Evolutionary conservation across 1,140 invertebrate species (phyloP).

Genomic region (Drosophila sturtevanti): DNA sequence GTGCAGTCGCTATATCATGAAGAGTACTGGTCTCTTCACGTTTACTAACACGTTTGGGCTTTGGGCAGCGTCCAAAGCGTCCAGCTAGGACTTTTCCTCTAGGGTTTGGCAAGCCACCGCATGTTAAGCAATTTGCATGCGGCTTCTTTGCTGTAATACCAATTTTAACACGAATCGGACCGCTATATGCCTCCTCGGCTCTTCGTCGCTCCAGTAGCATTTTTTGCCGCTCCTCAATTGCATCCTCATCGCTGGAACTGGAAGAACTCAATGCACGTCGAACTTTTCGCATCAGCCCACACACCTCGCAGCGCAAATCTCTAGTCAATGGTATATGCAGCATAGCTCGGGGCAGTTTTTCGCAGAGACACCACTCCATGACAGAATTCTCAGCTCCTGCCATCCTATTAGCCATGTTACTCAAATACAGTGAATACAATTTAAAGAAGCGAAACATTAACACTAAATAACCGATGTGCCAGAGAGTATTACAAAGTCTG

Average conservation of each 20-base stretch:
- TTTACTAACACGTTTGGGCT: constrained; percentile 16
- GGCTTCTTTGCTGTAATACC: constrained; percentile 37
- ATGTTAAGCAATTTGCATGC: constrained; percentile 18
- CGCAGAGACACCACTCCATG: constrained; percentile 48
- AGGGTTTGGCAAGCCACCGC: constrained; percentile 10
- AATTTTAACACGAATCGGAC: constrained; percentile 26
- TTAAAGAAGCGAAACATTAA: constrained; percentile 70
- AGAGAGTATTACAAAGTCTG: not conserved
- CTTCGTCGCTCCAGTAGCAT: constrained; percentile 13
- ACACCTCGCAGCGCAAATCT: constrained; percentile 41
- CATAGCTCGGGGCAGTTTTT: constrained; percentile 53
- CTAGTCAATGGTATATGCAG: constrained; percentile 33
- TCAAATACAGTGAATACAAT: constrained; percentile 56
- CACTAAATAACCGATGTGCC: not conserved
- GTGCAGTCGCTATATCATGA: not conserved
- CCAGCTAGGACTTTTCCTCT: constrained; percentile 14
- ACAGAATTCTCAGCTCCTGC: not conserved
- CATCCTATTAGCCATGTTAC: constrained; percentile 30
- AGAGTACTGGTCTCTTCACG: not conserved
- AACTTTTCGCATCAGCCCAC: constrained; percentile 38
- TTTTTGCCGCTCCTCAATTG: not conserved
- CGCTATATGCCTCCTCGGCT: constrained; percentile 13
- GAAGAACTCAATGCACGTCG: not conserved
- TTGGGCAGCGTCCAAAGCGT: constrained; percentile 31
- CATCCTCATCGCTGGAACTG: constrained; percentile 57